These are phyloP conservation scores for Bruchidius siliquastri DNA, from an alignment of 2,888 invertebrate genomes.

Conservation along the genomic window DNA sequence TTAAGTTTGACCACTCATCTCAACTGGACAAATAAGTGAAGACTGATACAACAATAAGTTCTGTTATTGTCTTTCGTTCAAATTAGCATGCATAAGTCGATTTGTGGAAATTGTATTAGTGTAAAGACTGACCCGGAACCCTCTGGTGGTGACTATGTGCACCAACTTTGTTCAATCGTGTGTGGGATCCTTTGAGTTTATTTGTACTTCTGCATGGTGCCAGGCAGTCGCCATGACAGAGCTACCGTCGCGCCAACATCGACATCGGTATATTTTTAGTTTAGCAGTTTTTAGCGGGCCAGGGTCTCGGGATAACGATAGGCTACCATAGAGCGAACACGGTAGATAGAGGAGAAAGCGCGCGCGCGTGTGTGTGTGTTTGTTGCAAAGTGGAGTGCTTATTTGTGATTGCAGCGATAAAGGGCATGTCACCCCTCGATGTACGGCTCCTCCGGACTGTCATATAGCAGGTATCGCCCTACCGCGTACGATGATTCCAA, in stretches of 20 bases:
- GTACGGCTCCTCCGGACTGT: conserved; percentile 34
- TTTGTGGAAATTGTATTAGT: no score
- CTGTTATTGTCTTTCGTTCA: no score
- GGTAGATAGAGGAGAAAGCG: conserved; percentile 10
- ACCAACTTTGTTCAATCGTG: neutral
- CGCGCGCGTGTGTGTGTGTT: conserved; percentile 15
- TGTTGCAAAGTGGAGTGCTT: neutral
- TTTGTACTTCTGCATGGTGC: neutral
- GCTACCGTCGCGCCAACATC: conserved; percentile 1
- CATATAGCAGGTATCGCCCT: conserved; percentile 41
- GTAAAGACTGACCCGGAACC: no score
- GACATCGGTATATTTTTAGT: conserved; percentile 57
- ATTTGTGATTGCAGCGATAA: conserved; percentile 6
- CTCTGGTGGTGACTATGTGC: no score
- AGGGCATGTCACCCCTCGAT: conserved; percentile 24
- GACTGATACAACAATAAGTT: no score
- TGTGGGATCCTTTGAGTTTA: neutral
- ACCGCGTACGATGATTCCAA: conserved; percentile 38
- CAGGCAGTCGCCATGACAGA: neutral
- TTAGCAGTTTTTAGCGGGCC: conserved; percentile 63
- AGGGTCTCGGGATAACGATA: conserved; percentile 17
- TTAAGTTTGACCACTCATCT: no score
- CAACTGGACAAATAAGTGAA: no score
- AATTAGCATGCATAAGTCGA: no score
- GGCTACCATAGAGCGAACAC: conserved; percentile 21